Conservation (phyloP, 2,113 vertebrate species). For the Salvelinus sp. region DNA sequence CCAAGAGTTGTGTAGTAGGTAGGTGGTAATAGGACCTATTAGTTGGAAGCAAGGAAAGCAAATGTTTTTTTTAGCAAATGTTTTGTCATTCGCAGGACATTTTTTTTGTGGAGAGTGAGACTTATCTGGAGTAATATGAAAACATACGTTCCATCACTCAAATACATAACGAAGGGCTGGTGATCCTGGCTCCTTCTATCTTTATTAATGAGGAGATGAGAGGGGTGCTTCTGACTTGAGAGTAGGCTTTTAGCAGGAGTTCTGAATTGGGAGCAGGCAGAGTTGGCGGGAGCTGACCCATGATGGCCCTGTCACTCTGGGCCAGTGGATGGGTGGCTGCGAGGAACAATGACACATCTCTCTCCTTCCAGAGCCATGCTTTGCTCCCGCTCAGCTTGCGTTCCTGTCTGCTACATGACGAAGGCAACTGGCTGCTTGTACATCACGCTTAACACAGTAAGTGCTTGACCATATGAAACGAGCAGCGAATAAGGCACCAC, state of each 20-base stretch:
- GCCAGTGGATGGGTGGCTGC: neutral
- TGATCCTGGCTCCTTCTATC: too few relatives aligned
- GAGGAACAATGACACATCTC: neutral
- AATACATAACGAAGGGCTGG: too few relatives aligned
- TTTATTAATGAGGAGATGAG: too few relatives aligned
- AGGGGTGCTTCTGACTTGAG: too few relatives aligned
- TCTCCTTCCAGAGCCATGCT: neutral
- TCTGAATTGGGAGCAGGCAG: neutral
- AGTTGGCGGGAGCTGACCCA: neutral
- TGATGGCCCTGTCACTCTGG: neutral
- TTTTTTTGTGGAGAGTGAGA: neutral
- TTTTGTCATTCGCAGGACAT: conserved; percentile 18
- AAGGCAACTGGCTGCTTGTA: neutral
- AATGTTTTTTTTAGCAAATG: conserved; percentile 39
- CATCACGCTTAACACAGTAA: neutral
- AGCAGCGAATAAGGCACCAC: neutral
- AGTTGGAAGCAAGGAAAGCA: neutral
- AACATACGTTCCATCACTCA: too few relatives aligned
- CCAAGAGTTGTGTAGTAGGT: neutral
- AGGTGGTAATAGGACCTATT: neutral
- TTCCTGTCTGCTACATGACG: conserved; percentile 4
- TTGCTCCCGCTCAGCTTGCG: neutral
- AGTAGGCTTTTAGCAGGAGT: neutral
- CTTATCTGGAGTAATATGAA: too few relatives aligned
- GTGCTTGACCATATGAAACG: neutral